phyloP scores from a whole-genome alignment of 2,113 vertebrate species.

The Excalfactoria chinensis region DNA sequence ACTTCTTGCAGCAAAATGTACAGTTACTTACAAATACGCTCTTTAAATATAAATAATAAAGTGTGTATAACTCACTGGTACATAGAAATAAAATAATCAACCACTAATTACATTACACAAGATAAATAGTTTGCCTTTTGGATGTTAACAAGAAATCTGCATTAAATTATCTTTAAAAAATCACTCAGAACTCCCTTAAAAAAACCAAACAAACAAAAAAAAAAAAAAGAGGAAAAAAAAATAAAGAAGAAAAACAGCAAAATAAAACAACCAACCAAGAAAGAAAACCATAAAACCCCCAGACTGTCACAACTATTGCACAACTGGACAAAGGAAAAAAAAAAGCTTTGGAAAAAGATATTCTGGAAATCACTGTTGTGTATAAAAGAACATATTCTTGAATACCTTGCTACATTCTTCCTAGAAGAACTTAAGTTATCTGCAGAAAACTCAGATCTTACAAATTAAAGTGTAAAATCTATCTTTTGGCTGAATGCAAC shows the following conservation, averaged over 20 bases:
- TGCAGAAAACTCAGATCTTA: conserved; percentile 6
- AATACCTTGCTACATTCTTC: conserved; percentile 61
- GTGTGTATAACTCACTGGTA: conserved; percentile 80
- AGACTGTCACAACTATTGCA: conserved; percentile 82
- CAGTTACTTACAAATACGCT: conserved; percentile 77
- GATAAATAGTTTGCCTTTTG: conserved; percentile 75
- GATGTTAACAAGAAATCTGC: conserved; percentile 67
- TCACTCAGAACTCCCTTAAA: conserved; percentile 2
- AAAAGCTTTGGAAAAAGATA: conserved; percentile 49
- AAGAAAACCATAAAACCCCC: conserved; percentile 14
- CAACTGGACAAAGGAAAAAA: conserved; percentile 72
- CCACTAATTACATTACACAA: conserved; percentile 66
- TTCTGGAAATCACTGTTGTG: conserved; percentile 57
- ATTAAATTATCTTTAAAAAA: conserved; percentile 73
- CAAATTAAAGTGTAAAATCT: conserved; percentile 4
- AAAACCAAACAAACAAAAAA: neutral
- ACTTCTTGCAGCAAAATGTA: conserved; percentile 79
- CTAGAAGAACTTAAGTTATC: conserved; percentile 54
- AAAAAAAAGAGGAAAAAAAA: too few relatives aligned
- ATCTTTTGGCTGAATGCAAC: neutral
- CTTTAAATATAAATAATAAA: conserved; percentile 86
- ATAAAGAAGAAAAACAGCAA: neutral
- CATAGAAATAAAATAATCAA: conserved; percentile 72
- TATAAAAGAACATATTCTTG: conserved; percentile 43
- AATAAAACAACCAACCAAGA: neutral